phyloP scores from a whole-genome alignment of 2,888 invertebrate genomes.

The Hypercompe scribonia region DNA sequence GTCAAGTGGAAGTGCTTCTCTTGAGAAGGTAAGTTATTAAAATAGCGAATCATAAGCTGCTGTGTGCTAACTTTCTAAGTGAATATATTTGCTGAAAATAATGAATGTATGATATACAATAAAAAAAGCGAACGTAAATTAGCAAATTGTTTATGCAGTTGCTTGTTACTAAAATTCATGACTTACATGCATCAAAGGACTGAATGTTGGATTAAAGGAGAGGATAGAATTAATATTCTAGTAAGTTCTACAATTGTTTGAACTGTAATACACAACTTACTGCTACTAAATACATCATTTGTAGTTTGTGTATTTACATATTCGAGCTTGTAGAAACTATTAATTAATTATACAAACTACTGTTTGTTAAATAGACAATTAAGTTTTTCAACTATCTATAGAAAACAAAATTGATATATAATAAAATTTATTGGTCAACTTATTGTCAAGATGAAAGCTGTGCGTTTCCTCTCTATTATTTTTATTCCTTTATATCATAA shows the following conservation, averaged over 20 bases:
- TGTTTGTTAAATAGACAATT: background rate
- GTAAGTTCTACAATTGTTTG: background rate
- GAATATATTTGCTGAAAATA: background rate
- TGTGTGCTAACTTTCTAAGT: background rate
- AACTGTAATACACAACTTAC: background rate
- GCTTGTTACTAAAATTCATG: background rate
- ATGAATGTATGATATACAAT: background rate
- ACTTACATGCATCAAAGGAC: background rate
- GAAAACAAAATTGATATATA: background rate
- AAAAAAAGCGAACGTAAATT: constrained; percentile 1
- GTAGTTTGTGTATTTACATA: background rate
- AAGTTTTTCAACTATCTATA: background rate
- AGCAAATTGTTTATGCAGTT: background rate
- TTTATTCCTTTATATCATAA: too few species aligned
- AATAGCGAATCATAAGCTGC: background rate
- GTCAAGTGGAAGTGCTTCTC: constrained; percentile 17
- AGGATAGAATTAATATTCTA: background rate
- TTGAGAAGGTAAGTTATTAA: constrained; percentile 32
- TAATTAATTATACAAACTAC: background rate
- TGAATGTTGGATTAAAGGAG: background rate
- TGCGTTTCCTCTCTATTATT: too few species aligned
- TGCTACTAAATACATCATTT: background rate
- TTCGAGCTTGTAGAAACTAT: background rate
- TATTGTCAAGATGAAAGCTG: background rate
- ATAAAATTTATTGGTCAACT: background rate